Conservation (phyloP, 1,140 invertebrate species). For the Drosophila eugracilis region DNA sequence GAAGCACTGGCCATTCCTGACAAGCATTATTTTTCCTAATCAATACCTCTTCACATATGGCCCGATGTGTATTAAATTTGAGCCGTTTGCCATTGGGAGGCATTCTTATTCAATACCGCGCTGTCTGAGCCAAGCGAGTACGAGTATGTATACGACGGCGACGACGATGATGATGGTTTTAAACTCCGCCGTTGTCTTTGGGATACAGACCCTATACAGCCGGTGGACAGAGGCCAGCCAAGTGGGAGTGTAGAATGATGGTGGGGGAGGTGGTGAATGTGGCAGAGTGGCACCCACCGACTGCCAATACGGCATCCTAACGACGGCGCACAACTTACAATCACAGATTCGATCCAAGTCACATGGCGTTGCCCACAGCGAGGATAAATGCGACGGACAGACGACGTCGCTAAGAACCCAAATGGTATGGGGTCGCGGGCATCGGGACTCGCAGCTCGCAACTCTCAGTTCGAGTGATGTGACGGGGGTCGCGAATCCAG, state of each 20-base stretch:
- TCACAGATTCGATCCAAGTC: conserved; percentile 59
- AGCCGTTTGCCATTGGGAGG: conserved; percentile 6
- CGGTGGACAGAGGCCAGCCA: conserved; percentile 40
- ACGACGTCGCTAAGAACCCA: conserved; percentile 49
- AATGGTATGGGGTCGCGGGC: neutral
- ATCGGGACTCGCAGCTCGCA: neutral
- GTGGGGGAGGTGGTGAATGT: too few relatives aligned
- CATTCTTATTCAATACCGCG: conserved; percentile 42
- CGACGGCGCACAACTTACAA: conserved; percentile 61
- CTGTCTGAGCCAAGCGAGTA: conserved; percentile 30
- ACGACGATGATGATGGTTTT: conserved; percentile 36
- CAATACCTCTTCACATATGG: conserved; percentile 27
- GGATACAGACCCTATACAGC: conserved; percentile 37
- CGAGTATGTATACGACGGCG: conserved; percentile 36
- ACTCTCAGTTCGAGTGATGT: conserved; percentile 37
- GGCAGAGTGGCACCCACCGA: conserved; percentile 23
- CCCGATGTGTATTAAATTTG: conserved; percentile 30
- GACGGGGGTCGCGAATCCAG: conserved; percentile 40
- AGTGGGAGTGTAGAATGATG: too few relatives aligned
- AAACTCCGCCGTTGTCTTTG: conserved; percentile 48
- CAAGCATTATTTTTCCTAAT: conserved; percentile 5
- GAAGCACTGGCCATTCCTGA: neutral
- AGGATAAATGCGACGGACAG: conserved; percentile 53
- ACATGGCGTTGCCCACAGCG: conserved; percentile 60
- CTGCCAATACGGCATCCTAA: conserved; percentile 44